Base-by-base conservation (phyloP, 2,113 vertebrate species). In the Amblyopsis rosae region DNA sequence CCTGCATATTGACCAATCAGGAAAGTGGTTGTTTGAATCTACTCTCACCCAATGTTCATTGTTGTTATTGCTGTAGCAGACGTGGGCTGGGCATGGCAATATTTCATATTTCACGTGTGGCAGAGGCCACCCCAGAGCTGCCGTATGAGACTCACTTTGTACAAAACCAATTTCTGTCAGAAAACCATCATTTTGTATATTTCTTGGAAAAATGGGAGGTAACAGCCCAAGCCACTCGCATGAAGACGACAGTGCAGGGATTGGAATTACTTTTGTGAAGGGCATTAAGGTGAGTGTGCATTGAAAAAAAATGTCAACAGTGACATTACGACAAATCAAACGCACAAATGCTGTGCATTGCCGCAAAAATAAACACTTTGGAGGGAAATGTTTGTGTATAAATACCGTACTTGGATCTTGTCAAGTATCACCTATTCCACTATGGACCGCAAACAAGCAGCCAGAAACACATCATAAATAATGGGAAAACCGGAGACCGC, bases 211-310 rank as follows among this genome's bases (percentile, higher is more conserved):
- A 56, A 92, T 93, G 92, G 91, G 90, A 35, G 91, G 89, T 35
- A 92, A 88, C 84, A 59, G 77, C 62, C 77, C 77, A 67, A 89
- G 88, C 72, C 87, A 85, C 64, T 19, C 85, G 2, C 46, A 16
- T 4, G 89, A 87, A 19, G 70, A 70, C 35, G 83, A 86, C 9
- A 71, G n/a, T 0, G 81, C 78, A 54, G 67, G 61, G 17, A 72
- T 79, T 46, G 82, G 83, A 58, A 49, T 93, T 0, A 75, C 63
- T 62, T 86, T 92, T 77, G 79, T 91, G 81, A 89, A 91, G 86
- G 90, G 91, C 86, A 91, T 93, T 61, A 74, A 88, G 88, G 92
- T 92, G 81, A 92, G 91, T 89, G 59, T 47, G 16, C 53, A 1
- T 32, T 16, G 35, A 57, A 54, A 55, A 26, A 26, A n/a, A n/a